Evolutionary conservation across 2,797 vertebrate species (phyloP), one percentile per base, ranked within the genome.

Genomic region (Spinus olivaceus): DNA sequence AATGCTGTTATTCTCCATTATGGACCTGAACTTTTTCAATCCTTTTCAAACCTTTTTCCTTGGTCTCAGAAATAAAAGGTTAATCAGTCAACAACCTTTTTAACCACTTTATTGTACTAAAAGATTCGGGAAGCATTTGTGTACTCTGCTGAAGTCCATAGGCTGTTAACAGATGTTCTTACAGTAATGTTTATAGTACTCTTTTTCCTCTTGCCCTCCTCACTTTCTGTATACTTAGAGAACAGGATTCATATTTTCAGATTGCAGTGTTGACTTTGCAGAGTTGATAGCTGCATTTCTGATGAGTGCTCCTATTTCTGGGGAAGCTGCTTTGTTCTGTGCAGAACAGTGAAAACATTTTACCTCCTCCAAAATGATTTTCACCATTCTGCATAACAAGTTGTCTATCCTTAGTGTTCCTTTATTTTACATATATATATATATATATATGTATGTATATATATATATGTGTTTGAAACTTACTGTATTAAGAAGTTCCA

Each of bases 211-310:
- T 91, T 94, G 49, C 77, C 60, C 54, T 92, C 23, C 44, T 92
- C 66, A 54, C 51, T 64, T 83, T 90, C 41, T 72, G 49, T 94
- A 28, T 93, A 56, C 70, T 59, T 91, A 46, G 60, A 73, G 59
- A 94, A 56, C 24, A 70, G 67, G 30, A 83, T 92, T 90, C 86
- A 66, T 90, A 57, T 92, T 94, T 92, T 94, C 24, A 5, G 73
- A 50, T 8, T 79, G 60, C 28, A 39, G 16, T 81, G 66, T 81
- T 79, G 81, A 70, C 39, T 79, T 88, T 60, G 51, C 56, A 46
- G 56, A 53, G 30, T 32, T 33, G 32, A 60, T 88, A 56, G 66
- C 51, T 49, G 35, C 9, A 7, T 73, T 96, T 94, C 59, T 88
- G 32, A 71, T 49, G 15, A 41, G 8, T 83, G 65, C 59, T 90